Conservation (phyloP, 2,888 invertebrate genomes). For the Gortyna flavago region DNA sequence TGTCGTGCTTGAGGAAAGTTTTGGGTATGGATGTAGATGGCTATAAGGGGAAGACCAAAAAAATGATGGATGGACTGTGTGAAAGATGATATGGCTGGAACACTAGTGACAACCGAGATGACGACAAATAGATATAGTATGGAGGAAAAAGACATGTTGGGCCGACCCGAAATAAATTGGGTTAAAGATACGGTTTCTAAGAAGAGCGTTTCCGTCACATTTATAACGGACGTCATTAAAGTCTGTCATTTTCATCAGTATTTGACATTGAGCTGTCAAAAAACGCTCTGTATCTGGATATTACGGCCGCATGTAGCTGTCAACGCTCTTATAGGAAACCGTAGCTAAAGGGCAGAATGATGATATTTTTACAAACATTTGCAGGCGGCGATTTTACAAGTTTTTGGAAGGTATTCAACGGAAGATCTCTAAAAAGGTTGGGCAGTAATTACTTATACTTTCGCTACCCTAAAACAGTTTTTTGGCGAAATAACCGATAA, state of each 20-base stretch:
- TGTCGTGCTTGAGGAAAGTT: not conserved
- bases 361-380: not conserved
- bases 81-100: not conserved
- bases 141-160: not conserved
- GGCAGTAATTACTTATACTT: constrained; percentile 13
- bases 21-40: not conserved
- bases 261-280: not conserved
- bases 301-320: not conserved
- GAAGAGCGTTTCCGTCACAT: not conserved
- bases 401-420: not conserved
- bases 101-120: not conserved
- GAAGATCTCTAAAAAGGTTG: not conserved
- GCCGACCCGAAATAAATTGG: not conserved
- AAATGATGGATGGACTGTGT: not conserved
- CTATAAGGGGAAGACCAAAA: not conserved
- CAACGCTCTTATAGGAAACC: not conserved
- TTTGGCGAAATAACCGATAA: constrained; percentile 37
- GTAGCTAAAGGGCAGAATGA: not conserved
- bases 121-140: not conserved
- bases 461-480: constrained; percentile 3
- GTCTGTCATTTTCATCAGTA: not conserved
- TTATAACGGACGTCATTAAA: not conserved
- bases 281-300: not conserved
- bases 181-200: not conserved
- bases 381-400: too few relatives aligned